Conservation (phyloP, 2,888 invertebrate genomes). For the Drosophila austrosaltans region DNA sequence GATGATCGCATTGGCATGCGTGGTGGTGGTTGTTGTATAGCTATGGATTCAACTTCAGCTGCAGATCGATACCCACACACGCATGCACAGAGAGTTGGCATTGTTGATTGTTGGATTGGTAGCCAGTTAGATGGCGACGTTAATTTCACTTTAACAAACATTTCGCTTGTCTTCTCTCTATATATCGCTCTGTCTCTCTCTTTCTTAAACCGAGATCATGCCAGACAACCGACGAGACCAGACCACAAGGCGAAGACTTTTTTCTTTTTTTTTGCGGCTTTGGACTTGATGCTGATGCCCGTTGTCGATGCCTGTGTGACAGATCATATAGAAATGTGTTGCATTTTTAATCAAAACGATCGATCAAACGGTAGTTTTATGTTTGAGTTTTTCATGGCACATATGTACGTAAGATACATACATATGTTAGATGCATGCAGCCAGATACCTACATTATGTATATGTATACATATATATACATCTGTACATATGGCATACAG, state of each 20-base stretch:
- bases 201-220: slow-evolving; percentile 2
- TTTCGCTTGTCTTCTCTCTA: slow-evolving; percentile 72
- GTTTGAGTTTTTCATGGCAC: slow-evolving; percentile 46
- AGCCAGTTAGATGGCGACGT: slow-evolving; percentile 73
- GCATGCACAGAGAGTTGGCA: slow-evolving; percentile 57
- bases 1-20: slow-evolving; percentile 27
- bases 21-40: slow-evolving; percentile 24
- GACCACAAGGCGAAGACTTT: slow-evolving; percentile 33
- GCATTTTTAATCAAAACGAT: slow-evolving; percentile 83
- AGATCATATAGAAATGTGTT: slow-evolving; percentile 82
- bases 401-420: background rate
- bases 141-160: slow-evolving; percentile 81
- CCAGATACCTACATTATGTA: slow-evolving; percentile 6
- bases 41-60: slow-evolving; percentile 12
- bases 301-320: slow-evolving; percentile 76
- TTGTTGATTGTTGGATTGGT: slow-evolving; percentile 77
- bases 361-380: slow-evolving; percentile 82
- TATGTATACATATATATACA: slow-evolving; percentile 39
- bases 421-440: background rate
- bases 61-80: slow-evolving; percentile 6
- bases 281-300: slow-evolving; percentile 32
- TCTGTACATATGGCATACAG: slow-evolving; percentile 62
- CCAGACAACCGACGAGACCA: slow-evolving; percentile 33
- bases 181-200: background rate
- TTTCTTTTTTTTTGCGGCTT: slow-evolving; percentile 66